Evolutionary conservation across 2,797 vertebrate species (phyloP), one percentile per base, ranked within the genome.

Genomic region (Malacoctenus gilli): DNA sequence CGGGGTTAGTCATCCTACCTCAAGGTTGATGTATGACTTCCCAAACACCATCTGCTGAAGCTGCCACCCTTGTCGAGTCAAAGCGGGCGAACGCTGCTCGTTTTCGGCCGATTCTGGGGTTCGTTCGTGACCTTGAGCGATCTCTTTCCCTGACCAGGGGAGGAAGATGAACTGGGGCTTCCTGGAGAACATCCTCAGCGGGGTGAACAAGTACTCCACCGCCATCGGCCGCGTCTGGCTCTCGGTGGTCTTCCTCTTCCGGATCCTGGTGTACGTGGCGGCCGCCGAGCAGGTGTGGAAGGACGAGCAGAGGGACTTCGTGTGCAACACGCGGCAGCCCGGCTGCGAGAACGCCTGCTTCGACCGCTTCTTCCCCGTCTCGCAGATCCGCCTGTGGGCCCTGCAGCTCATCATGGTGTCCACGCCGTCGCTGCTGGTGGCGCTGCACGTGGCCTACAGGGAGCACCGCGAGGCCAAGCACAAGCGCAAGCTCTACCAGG

Each of bases 291-390:
- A 93, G 1, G 93, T 94, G 66, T 97, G 95, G 95, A 95, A 95
- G 68, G 87, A 94, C 0, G 94, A 96, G 72, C 83, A 90, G 20
- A 92, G 89, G 39, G 94, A 94, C 32, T 97, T 95, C 46, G 79
- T 91, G 23, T 98, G 95, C 66, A 96, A 94, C 75, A 90, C 86
- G 16, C 66, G 68, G 64, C 95, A 96, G 85, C 94, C 94, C 0
- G 94, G 94, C 22, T 98, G 95, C 46, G 90, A 93, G 85, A 96
- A 94, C 12, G 88, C 92, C 30, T 97, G 95, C 84, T 97, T 94
- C 76, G 94, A 97, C 84, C 81, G 86, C 68, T 95, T 94, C 82
- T 96, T 94, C 79, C 95, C 95, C 8, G 78, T 96, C 19, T 97
- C 94, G 3, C 95, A 95, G 61, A 79, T 86, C 30, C 92, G 94